phyloP scores from a whole-genome alignment of 2,113 vertebrate species.

The Numenius arquata region DNA sequence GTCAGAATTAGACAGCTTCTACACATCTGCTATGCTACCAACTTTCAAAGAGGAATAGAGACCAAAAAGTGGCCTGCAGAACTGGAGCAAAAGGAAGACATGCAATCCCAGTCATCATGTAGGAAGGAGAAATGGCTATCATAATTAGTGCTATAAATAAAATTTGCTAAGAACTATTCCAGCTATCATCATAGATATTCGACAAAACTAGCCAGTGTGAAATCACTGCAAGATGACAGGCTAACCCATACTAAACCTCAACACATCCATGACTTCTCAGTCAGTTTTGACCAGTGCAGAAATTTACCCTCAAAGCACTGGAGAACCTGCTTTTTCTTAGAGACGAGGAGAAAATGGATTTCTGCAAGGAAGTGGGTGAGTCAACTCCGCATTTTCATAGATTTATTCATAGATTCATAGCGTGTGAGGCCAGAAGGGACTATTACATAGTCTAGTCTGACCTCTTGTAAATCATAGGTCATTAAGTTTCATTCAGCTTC shows the following conservation, averaged over 20 bases:
- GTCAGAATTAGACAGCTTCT: background rate
- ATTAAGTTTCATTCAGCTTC: background rate
- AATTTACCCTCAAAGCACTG: background rate
- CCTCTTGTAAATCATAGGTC: background rate
- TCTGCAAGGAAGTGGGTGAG: background rate
- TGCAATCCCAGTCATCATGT: accelerated
- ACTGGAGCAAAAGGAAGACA: background rate
- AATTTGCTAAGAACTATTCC: background rate
- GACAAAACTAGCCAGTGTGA: background rate
- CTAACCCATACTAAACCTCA: background rate
- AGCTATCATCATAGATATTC: background rate
- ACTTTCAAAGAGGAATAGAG: background rate
- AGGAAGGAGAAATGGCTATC: background rate
- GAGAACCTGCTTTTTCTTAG: background rate
- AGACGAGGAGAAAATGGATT: background rate
- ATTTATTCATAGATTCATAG: background rate
- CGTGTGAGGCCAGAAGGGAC: background rate
- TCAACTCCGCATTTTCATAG: background rate
- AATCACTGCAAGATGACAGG: background rate
- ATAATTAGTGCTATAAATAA: background rate
- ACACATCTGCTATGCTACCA: background rate
- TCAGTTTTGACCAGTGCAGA: background rate
- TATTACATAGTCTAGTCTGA: background rate
- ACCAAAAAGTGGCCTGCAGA: background rate
- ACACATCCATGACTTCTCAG: background rate